These are phyloP conservation scores for Salarias fasciatus DNA, from an alignment of 2,797 vertebrate genomes.

Conservation along the genomic window DNA sequence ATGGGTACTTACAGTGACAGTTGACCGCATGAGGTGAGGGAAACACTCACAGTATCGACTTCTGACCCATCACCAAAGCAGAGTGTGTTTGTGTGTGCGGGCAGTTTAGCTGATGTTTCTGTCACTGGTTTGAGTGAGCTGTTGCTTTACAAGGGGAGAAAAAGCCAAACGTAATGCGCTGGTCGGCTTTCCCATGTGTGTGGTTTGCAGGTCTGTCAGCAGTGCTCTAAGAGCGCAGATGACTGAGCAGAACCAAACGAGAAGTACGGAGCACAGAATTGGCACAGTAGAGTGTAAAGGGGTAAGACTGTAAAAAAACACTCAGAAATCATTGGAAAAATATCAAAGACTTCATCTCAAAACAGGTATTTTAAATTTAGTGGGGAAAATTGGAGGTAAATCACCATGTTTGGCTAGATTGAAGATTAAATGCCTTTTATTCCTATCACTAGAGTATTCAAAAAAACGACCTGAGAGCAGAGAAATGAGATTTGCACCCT, in stretches of 20 bases:
- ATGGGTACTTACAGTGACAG: constrained; percentile 23
- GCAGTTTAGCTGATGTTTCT: constrained; percentile 56
- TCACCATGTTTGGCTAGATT: too few species aligned
- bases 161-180: constrained; percentile 47
- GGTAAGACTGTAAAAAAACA: constrained; percentile 1
- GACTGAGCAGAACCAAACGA: constrained; percentile 64
- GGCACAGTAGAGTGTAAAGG: constrained; percentile 17
- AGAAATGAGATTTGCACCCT: too few species aligned
- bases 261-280: constrained; percentile 37
- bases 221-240: constrained; percentile 46
- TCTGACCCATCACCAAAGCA: constrained; percentile 54
- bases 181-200: constrained; percentile 59
- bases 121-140: constrained; percentile 59
- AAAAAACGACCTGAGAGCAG: too few species aligned
- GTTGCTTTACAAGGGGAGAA: constrained; percentile 50
- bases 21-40: constrained; percentile 23
- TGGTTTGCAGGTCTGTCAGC: constrained; percentile 71
- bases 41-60: constrained; percentile 35
- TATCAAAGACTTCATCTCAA: too few species aligned
- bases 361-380: too few species aligned
- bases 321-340: background rate
- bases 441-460: background rate
- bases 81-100: constrained; percentile 25
- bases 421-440: background rate
- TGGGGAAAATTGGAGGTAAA: too few species aligned